phyloP scores from a whole-genome alignment of 1,140 invertebrate genomes.

The Papilio polytes region DNA sequence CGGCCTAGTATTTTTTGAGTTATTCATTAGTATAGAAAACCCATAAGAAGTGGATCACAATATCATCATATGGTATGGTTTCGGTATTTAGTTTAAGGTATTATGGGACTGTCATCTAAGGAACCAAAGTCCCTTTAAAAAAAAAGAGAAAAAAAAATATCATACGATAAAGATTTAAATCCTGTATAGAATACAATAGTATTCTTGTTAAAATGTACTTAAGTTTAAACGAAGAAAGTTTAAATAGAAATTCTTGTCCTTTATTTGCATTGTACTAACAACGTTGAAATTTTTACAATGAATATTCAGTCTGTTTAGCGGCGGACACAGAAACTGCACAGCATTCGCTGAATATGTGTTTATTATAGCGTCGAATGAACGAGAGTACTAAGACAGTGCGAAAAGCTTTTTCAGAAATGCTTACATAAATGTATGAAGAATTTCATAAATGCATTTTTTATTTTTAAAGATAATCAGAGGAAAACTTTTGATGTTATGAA shows the following conservation, averaged over 20 bases:
- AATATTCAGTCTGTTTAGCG: constrained; percentile 5
- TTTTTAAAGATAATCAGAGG: background rate
- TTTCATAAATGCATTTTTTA: background rate
- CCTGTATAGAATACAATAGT: background rate
- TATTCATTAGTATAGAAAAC: too few relatives aligned
- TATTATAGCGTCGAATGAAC: constrained; percentile 13
- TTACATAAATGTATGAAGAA: background rate
- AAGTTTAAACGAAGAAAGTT: constrained; percentile 1
- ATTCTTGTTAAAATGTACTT: background rate
- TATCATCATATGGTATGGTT: too few relatives aligned
- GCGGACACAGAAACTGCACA: background rate
- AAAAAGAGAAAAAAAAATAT: too few relatives aligned
- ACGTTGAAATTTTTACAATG: constrained; percentile 2
- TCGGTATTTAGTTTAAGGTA: too few relatives aligned
- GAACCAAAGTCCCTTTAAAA: too few relatives aligned
- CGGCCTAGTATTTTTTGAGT: too few relatives aligned
- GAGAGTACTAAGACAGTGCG: background rate
- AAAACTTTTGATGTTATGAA: background rate
- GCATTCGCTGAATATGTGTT: constrained; percentile 14
- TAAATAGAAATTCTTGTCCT: constrained; percentile 6
- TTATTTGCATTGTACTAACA: constrained; percentile 1
- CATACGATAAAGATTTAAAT: background rate
- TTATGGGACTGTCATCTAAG: too few relatives aligned
- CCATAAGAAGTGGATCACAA: background rate
- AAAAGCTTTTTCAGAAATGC: background rate